Base-by-base conservation (phyloP, 2,113 vertebrate genomes). In the Paratilapia polleni region DNA sequence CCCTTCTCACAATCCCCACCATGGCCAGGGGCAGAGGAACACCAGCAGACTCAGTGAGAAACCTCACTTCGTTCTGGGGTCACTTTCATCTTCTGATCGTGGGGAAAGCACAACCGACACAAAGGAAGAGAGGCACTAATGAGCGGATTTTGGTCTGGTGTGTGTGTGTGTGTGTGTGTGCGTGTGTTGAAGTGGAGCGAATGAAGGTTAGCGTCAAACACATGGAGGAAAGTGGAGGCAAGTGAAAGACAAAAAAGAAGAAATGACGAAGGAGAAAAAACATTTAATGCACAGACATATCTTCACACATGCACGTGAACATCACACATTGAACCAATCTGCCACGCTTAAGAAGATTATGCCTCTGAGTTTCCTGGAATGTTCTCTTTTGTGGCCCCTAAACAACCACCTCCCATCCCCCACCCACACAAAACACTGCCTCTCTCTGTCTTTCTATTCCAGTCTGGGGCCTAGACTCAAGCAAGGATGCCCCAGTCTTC, bases 311-410 rank as follows among this genome's bases (percentile, higher is more conserved):
- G 28, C 64, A 80, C 34, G 11, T 36, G 70, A 77, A 78, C 60
- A 62, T 88, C 80, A 83, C 87, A 77, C 88, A 89, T 56, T 89
- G 70, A 84, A 92, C 86, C 93, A 94, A 90, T 94, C 92, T 93
- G 92, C 86, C 84, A 88, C 75, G 90, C 93, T 94, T 96, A 94
- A 96, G 93, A 89, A 94, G 95, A 95, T 96, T 96, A 95, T 91
- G 86, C 87, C 75, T 85, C 73, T 83, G 94, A 90, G 92, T 94
- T 95, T 94, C 90, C 93, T 93, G 92, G 94, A 94, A 95, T 87
- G 85, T 90, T 92, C 83, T 90, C 87, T 84, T 82, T 85, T 89
- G 82, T 86, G 86, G 68, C 91, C 86, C 89, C 84, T 73, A 85
- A 86, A 85, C 80, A 75, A 36, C 60, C 74, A 36, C 43, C 70